Percentiles rank a stretch among this genome's conserved stretches.
Conservation (phyloP, 64 coral and sea anemone species). For the Catalaphyllia jardinei region DNA sequence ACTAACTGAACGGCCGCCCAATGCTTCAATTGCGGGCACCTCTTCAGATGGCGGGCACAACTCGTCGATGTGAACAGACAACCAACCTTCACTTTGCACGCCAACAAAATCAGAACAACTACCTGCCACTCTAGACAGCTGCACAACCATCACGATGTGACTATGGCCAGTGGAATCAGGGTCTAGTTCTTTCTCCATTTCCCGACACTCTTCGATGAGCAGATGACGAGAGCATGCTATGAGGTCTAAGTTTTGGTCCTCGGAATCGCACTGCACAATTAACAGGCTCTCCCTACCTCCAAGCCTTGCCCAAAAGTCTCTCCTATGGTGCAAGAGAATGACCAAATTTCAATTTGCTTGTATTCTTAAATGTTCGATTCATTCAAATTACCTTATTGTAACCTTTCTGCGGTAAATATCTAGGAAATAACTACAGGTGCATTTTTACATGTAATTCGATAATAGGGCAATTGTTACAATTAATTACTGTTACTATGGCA, state of each 20-base stretch:
- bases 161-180: not conserved
- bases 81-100: slow-evolving; percentile 80
- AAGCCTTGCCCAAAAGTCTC: slow-evolving; percentile 57
- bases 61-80: slow-evolving; percentile 86
- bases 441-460: too few species aligned
- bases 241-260: slow-evolving; percentile 46
- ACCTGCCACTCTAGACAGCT: slow-evolving; percentile 68
- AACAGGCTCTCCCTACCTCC: slow-evolving; percentile 56
- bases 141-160: slow-evolving; percentile 77
- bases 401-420: too few species aligned
- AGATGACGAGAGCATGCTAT: slow-evolving; percentile 72
- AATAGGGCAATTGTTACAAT: too few species aligned
- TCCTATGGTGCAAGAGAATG: not conserved
- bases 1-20: slow-evolving; percentile 74
- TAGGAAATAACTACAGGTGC: too few species aligned
- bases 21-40: slow-evolving; percentile 54
- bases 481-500: not conserved
- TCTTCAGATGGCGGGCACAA: slow-evolving; percentile 50
- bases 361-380: too few species aligned
- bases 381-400: too few species aligned
- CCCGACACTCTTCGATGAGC: slow-evolving; percentile 57
- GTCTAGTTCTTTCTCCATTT: slow-evolving; percentile 29
- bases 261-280: slow-evolving; percentile 64
- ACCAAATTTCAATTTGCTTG: not conserved
- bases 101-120: slow-evolving; percentile 72